Conservation (phyloP, 2,113 vertebrate species). For the Tychaedon coryphoeus region DNA sequence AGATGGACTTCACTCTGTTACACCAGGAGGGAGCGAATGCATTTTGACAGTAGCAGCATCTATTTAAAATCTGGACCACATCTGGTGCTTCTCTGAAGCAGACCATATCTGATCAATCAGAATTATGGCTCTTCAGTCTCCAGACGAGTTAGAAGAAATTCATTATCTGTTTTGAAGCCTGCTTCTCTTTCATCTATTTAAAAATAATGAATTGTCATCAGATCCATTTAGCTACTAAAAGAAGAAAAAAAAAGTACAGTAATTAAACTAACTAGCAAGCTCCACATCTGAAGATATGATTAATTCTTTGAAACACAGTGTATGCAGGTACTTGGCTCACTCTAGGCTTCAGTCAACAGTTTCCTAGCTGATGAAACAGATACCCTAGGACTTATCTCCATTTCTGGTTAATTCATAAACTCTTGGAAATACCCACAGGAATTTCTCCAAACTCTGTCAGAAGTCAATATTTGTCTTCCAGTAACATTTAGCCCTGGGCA, state of each 20-base stretch:
- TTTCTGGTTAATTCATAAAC: slow-evolving; percentile 6
- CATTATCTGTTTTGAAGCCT: slow-evolving; percentile 51
- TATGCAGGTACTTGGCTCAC: neutral
- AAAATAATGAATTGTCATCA: slow-evolving; percentile 22
- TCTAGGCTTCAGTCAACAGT: neutral
- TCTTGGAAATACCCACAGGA: neutral
- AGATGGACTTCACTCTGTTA: slow-evolving; percentile 61
- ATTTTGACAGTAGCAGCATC: slow-evolving; percentile 56
- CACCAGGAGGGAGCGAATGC: slow-evolving; percentile 29
- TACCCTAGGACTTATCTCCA: neutral
- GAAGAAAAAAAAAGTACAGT: neutral
- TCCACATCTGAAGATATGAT: slow-evolving; percentile 12
- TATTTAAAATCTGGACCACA: slow-evolving; percentile 62
- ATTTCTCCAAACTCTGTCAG: neutral
- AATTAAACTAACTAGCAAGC: slow-evolving; percentile 39
- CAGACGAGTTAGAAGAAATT: slow-evolving; percentile 47
- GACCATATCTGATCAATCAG: slow-evolving; percentile 61
- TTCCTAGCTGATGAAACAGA: slow-evolving; percentile 13
- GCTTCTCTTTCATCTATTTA: slow-evolving; percentile 40
- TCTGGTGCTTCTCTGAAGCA: slow-evolving; percentile 53
- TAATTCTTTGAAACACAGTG: slow-evolving; percentile 1
- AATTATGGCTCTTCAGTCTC: slow-evolving; percentile 33
- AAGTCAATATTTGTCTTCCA: neutral
- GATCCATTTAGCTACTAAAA: neutral
- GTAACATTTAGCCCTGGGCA: neutral